Evolutionary conservation across 2,888 invertebrate species (phyloP).

Genomic region (Notodonta ziczac): DNA sequence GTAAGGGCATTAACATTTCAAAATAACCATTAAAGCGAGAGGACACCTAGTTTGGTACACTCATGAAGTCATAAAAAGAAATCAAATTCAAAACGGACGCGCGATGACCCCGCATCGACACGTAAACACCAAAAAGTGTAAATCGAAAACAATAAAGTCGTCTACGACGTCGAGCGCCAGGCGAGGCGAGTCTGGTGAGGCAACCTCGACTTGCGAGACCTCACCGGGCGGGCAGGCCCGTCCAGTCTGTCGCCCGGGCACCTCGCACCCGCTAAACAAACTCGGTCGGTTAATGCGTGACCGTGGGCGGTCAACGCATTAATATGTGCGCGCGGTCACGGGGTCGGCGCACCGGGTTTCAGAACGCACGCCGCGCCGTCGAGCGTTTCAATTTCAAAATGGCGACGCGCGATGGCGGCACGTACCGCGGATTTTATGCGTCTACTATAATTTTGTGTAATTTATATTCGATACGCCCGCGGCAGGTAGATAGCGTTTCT

Average conservation of each 20-base stretch:
- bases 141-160: conserved; percentile 77
- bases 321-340: conserved; percentile 79
- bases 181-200: conserved; percentile 53
- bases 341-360: conserved; percentile 73
- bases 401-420: conserved; percentile 55
- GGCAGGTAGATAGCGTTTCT: conserved; percentile 72
- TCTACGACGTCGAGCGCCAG: conserved; percentile 58
- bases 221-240: conserved; percentile 30
- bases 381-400: conserved; percentile 59
- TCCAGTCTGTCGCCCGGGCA: conserved; percentile 32
- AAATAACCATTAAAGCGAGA: conserved; percentile 35
- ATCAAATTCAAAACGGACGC: conserved; percentile 70
- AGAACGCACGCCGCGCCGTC: conserved; percentile 53
- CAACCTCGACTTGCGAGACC: conserved; percentile 40
- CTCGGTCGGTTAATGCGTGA: conserved; percentile 62
- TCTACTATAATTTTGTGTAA: conserved; percentile 74
- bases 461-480: conserved; percentile 79
- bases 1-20: conserved; percentile 39
- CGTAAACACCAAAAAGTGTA: conserved; percentile 76
- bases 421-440: conserved; percentile 66
- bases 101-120: conserved; percentile 69
- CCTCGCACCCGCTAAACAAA: conserved; percentile 55
- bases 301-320: conserved; percentile 80
- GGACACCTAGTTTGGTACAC: conserved; percentile 42
- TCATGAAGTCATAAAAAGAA: conserved; percentile 60